Conservation (phyloP, 2,113 vertebrate genomes). For the Rousettus leschenaultii region DNA sequence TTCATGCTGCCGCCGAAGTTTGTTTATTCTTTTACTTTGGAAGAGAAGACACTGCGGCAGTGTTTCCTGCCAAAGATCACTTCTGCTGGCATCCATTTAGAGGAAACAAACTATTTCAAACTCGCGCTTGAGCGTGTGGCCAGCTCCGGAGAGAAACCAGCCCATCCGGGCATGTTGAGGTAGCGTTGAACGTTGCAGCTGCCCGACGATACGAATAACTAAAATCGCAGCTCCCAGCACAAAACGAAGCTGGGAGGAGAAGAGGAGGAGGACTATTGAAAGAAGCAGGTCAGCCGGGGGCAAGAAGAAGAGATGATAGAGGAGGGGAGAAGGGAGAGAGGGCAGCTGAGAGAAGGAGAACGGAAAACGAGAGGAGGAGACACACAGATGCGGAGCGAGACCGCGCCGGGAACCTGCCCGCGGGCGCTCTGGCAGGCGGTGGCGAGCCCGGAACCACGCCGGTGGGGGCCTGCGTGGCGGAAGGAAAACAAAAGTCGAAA, state of each 20-base stretch:
- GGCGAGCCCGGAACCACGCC: conserved; percentile 56
- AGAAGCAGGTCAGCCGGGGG: not conserved
- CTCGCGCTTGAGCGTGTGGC: not conserved
- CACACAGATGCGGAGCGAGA: not conserved
- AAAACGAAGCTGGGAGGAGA: not conserved
- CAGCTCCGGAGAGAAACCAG: not conserved
- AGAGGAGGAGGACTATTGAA: not conserved
- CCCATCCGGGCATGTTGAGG: not conserved
- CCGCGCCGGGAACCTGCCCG: not conserved
- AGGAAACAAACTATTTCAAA: not conserved
- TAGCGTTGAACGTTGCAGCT: not conserved
- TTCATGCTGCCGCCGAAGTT: not conserved
- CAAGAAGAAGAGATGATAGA: not conserved
- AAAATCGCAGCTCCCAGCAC: not conserved
- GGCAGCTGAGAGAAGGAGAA: not conserved
- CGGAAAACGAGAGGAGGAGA: not conserved
- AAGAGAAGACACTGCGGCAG: not conserved
- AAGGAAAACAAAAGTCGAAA: conserved; percentile 69
- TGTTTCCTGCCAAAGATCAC: not conserved
- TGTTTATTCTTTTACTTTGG: not conserved
- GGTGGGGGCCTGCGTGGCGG: not conserved
- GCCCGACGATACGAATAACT: not conserved
- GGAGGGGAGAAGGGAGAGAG: not conserved
- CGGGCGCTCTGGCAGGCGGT: conserved; percentile 31
- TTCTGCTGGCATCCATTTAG: not conserved